phyloP scores from a whole-genome alignment of 2,797 vertebrate genomes.

The Sarcoramphus papa region DNA sequence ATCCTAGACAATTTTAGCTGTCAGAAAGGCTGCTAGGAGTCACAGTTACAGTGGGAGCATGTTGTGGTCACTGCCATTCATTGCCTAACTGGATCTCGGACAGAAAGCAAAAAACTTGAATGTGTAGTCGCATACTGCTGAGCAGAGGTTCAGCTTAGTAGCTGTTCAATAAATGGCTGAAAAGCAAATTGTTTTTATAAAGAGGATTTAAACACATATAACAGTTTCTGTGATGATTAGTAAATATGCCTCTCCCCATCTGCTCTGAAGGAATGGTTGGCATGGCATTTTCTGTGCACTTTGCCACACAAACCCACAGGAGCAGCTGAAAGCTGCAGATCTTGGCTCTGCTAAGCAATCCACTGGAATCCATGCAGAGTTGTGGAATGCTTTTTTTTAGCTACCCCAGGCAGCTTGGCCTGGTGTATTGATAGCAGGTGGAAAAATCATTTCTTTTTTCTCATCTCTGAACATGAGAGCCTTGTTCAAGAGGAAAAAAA shows the following conservation, averaged over 20 bases:
- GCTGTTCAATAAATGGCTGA: neutral
- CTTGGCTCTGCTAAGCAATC: slow-evolving; percentile 34
- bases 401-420: neutral
- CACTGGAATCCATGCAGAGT: slow-evolving; percentile 6
- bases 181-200: neutral
- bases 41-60: neutral
- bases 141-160: neutral
- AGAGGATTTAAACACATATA: neutral
- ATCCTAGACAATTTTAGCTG: neutral
- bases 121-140: neutral
- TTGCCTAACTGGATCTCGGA: neutral
- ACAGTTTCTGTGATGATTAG: neutral
- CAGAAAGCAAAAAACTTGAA: neutral
- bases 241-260: neutral
- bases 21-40: neutral
- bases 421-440: slow-evolving; percentile 13
- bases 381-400: slow-evolving; percentile 22
- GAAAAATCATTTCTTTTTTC: slow-evolving; percentile 16
- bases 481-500: neutral
- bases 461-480: neutral
- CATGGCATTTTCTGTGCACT: slow-evolving; percentile 21
- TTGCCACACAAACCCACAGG: neutral
- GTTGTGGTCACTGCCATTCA: neutral
- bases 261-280: slow-evolving; percentile 30
- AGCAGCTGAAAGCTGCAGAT: slow-evolving; percentile 47